Evolutionary conservation across 2,797 vertebrate species (phyloP).

Genomic region (Tragopan temminckii): DNA sequence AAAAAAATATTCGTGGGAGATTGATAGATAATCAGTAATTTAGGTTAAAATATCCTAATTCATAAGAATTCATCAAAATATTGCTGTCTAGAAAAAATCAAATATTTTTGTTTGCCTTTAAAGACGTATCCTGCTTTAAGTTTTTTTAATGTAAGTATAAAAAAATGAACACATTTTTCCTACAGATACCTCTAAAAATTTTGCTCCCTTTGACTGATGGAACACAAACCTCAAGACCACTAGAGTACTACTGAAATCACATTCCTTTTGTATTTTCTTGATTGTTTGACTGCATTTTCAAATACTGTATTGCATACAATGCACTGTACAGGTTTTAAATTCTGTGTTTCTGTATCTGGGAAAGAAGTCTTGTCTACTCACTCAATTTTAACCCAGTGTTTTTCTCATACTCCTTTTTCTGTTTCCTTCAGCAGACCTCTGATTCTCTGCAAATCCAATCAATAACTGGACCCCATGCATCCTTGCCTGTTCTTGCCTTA

Average conservation of each 20-base stretch:
- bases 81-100: neutral
- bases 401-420: neutral
- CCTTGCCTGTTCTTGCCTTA: neutral
- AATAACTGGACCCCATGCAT: neutral
- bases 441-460: neutral
- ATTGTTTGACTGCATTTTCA: slow-evolving; percentile 1
- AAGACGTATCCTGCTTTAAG: neutral
- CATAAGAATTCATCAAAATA: neutral
- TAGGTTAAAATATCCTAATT: neutral
- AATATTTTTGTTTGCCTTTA: neutral
- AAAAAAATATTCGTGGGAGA: neutral
- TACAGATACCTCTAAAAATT: neutral
- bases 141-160: neutral
- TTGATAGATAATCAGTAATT: neutral
- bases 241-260: neutral
- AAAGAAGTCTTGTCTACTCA: neutral
- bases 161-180: neutral
- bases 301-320: neutral
- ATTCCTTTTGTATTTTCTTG: neutral
- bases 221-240: neutral
- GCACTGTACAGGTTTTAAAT: neutral
- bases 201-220: neutral
- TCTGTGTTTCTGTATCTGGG: neutral
- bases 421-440: neutral
- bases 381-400: neutral